Conservation (phyloP, 2,888 invertebrate genomes). For the Rotaria socialis region DNA sequence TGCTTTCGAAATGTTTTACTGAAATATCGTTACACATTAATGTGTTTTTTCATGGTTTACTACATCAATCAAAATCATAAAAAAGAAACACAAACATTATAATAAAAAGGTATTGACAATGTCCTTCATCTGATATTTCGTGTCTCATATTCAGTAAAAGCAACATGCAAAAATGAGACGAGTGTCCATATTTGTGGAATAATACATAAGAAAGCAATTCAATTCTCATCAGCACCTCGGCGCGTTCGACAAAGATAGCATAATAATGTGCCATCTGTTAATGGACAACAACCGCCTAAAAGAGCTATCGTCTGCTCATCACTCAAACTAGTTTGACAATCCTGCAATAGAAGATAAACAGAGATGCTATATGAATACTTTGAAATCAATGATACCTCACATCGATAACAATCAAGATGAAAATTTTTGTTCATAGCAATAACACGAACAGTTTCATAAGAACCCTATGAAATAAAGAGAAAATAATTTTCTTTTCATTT, state of each 20-base stretch:
- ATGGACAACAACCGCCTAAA: constrained; percentile 73
- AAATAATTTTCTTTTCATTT: neutral
- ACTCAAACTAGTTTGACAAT: constrained; percentile 92
- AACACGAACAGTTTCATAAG: constrained; percentile 94
- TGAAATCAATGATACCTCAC: constrained; percentile 64
- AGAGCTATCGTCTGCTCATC: constrained; percentile 82
- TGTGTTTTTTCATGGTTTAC: too few relatives aligned
- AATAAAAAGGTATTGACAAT: too few relatives aligned
- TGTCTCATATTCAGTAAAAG: too few relatives aligned
- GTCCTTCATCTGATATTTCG: too few relatives aligned
- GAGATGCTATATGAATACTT: neutral
- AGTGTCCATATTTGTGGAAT: neutral
- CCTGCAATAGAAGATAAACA: constrained; percentile 57
- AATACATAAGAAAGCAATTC: neutral
- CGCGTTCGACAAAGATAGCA: constrained; percentile 88
- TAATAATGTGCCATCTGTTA: constrained; percentile 69
- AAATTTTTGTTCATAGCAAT: constrained; percentile 99
- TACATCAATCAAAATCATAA: too few relatives aligned
- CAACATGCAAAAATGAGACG: too few relatives aligned
- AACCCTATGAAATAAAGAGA: constrained; percentile 67
- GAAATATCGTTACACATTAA: too few relatives aligned
- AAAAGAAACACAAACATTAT: too few relatives aligned
- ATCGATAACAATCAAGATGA: constrained; percentile 96
- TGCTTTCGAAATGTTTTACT: too few relatives aligned
- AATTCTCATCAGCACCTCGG: constrained; percentile 57